Evolutionary conservation across 2,797 vertebrate genomes (phyloP).

Genomic region (Hyperoplus immaculatus): DNA sequence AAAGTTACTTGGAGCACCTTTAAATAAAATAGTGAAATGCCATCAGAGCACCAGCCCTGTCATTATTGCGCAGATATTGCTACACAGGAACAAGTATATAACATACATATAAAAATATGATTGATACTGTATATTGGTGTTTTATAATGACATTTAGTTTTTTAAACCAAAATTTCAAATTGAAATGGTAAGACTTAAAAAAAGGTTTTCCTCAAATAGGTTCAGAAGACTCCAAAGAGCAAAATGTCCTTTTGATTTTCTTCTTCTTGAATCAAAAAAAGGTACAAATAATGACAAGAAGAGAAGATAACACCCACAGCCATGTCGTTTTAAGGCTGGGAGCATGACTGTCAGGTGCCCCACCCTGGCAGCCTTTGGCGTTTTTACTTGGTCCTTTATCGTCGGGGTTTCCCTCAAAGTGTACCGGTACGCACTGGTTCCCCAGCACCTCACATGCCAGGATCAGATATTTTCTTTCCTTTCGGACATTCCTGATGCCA

Average conservation of each 20-base stretch:
- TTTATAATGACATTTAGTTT: neutral
- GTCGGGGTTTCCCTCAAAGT: slow-evolving; percentile 83
- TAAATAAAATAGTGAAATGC: no score
- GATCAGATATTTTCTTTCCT: slow-evolving; percentile 84
- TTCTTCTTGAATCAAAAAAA: no score
- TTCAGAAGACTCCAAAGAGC: neutral
- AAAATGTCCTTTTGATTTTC: neutral
- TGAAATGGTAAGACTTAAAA: neutral
- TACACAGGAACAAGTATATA: no score
- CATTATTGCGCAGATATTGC: no score
- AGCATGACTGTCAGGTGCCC: neutral
- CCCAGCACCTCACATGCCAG: slow-evolving; percentile 81
- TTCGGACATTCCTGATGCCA: slow-evolving; percentile 64
- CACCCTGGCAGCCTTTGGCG: slow-evolving; percentile 69
- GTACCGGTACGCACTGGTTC: slow-evolving; percentile 81
- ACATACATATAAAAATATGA: neutral
- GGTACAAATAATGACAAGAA: slow-evolving; percentile 17
- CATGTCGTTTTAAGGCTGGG: slow-evolving; percentile 25
- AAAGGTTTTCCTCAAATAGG: neutral
- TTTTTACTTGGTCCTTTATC: slow-evolving; percentile 65
- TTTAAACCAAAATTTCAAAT: neutral
- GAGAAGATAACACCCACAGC: slow-evolving; percentile 50
- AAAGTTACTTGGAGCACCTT: no score
- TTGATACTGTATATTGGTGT: neutral
- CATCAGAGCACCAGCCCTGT: no score